Evolutionary conservation across 2,888 invertebrate species (phyloP), one percentile per base, ranked within the genome.

Genomic region (Apamea sordens): DNA sequence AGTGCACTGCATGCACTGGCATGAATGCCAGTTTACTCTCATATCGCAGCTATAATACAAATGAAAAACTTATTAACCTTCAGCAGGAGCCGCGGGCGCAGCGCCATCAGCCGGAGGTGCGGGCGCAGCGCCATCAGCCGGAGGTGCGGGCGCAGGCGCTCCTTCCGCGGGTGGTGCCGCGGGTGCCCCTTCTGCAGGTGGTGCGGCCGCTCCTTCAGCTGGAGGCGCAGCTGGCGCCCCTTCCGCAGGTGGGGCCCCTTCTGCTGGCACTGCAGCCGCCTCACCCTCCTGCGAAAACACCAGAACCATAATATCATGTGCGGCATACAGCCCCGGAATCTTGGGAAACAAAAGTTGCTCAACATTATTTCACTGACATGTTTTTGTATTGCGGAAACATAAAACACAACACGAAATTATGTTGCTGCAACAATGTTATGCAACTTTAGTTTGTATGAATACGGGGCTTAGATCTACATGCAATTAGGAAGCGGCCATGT

Each of bases 111-210:
- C 83, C 0, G 82, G 70, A 2, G 93, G 32, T 32, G 28, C 61
- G 2, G 56, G 56, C 24, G 56, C 56, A 24, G 80, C 47, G 24
- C 84, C 84, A 47, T 84, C 73, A 11, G 77, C 83, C 0, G 82
- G 70, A 2, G 93, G 32, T 32, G 28, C 61, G 2, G 56, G 56
- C 24, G 56, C 56, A 24, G 56, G 82, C 1, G 88, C 84, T 28
- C 89, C 94, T 86, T 94, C 94, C 0, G 93, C 91, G 0, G 92
- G 92, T 7, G 95, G 72, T 0, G 74, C 74, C 0, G 50, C 50
- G 0, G 70, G 36, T 10, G 64, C 90, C 86, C 83, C 88, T 28
- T 83, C 88, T 0, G 85, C 89, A 4, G 67, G 41, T 59, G 56
- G 56, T 10, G 53, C 53, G 0, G 86, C 84, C 86, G 73, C 68